Conservation (phyloP, 1,140 invertebrate species). For the Triops cancriformis region DNA sequence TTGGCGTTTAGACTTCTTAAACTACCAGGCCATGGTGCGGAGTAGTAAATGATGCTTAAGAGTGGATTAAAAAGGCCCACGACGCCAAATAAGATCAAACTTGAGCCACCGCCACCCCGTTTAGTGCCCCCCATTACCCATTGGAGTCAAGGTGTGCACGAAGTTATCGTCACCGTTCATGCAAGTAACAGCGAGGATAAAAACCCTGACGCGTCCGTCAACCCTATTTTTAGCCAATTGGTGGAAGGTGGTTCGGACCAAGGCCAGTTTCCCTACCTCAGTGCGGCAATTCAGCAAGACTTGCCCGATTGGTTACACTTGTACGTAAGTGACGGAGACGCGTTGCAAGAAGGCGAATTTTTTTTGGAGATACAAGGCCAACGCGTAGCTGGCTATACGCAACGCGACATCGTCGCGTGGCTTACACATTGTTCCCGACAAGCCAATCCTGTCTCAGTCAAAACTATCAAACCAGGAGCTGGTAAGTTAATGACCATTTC, state of each 20-base stretch:
- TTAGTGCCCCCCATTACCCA: slow-evolving; percentile 23
- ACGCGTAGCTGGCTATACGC: slow-evolving; percentile 54
- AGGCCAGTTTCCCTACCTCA: slow-evolving; percentile 49
- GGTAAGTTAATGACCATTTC: slow-evolving; percentile 39
- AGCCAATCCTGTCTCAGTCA: slow-evolving; percentile 48
- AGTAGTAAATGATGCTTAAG: slow-evolving; percentile 35
- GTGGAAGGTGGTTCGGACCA: slow-evolving; percentile 49
- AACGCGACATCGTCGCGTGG: slow-evolving; percentile 49
- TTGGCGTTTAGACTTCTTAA: not conserved
- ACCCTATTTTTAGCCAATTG: slow-evolving; percentile 28
- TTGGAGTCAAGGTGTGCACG: slow-evolving; percentile 33
- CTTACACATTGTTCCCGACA: slow-evolving; percentile 51
- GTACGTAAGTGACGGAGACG: slow-evolving; percentile 40
- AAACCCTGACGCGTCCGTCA: not conserved
- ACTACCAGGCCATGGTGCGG: not conserved
- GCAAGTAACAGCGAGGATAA: slow-evolving; percentile 17
- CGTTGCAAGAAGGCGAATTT: slow-evolving; percentile 44
- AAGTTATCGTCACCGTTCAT: slow-evolving; percentile 30
- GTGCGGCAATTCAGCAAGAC: slow-evolving; percentile 35
- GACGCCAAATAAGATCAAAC: slow-evolving; percentile 30
- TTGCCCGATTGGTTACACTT: slow-evolving; percentile 29
- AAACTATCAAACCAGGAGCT: slow-evolving; percentile 42
- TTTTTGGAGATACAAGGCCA: slow-evolving; percentile 55
- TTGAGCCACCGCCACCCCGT: slow-evolving; percentile 22
- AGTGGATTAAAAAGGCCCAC: slow-evolving; percentile 37